phyloP scores from a whole-genome alignment of 2,888 invertebrate genomes.

The Drosophila incognita region DNA sequence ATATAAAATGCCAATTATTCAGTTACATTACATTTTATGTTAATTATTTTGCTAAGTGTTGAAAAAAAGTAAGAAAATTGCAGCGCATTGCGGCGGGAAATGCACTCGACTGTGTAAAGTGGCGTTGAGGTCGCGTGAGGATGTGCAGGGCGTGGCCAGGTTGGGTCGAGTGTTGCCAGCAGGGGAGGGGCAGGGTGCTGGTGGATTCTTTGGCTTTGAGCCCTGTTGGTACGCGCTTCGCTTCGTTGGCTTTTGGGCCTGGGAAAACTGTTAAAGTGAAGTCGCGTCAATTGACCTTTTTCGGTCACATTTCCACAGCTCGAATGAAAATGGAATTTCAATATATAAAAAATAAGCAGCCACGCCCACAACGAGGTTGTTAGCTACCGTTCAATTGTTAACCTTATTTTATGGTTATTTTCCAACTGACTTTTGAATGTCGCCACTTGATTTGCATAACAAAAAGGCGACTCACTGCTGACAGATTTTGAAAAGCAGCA shows the following conservation, averaged over 20 bases:
- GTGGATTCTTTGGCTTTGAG: neutral
- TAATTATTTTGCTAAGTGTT: neutral
- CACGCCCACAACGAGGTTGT: constrained; percentile 56
- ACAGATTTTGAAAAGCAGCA: constrained; percentile 11
- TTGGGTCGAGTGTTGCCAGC: neutral
- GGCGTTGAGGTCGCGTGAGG: constrained; percentile 60
- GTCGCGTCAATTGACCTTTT: constrained; percentile 77
- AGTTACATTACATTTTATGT: neutral
- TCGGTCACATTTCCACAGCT: constrained; percentile 47
- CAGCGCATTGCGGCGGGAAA: constrained; percentile 47
- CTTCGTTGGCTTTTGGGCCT: constrained; percentile 50
- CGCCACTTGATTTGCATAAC: constrained; percentile 72
- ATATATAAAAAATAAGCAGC: constrained; percentile 15
- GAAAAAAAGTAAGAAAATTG: constrained; percentile 54
- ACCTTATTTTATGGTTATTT: constrained; percentile 48
- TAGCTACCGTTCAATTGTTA: constrained; percentile 40
- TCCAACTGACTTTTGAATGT: constrained; percentile 45
- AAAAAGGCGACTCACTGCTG: constrained; percentile 37
- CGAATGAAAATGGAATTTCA: constrained; percentile 50
- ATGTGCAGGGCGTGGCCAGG: constrained; percentile 48
- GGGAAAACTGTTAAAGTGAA: constrained; percentile 59
- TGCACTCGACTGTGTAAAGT: constrained; percentile 76
- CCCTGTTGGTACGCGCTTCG: constrained; percentile 35
- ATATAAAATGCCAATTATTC: neutral
- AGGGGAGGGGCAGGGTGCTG: neutral